Percentiles rank a stretch among this genome's conserved stretches.
Evolutionary conservation across 2,113 vertebrate species (phyloP).

Genomic region (Mirounga angustirostris): DNA sequence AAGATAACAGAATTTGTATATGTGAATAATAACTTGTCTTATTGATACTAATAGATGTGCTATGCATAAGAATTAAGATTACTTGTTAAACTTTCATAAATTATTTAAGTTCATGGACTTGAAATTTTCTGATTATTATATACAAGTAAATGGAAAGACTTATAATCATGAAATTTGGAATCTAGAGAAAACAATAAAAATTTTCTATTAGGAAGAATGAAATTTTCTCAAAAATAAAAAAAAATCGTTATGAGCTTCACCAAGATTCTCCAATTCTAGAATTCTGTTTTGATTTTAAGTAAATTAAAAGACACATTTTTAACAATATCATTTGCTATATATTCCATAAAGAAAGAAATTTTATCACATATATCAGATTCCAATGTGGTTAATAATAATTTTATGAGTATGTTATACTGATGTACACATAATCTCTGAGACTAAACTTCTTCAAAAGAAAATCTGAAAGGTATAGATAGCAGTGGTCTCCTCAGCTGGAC

Average conservation of each 20-base stretch:
- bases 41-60: neutral
- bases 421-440: neutral
- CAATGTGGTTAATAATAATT: neutral
- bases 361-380: neutral
- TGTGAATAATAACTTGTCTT: neutral
- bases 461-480: fast-evolving
- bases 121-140: neutral
- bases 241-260: neutral
- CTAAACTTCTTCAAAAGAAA: neutral
- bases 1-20: neutral
- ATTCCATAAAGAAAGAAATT: neutral
- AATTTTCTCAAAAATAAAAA: neutral
- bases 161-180: neutral
- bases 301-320: neutral
- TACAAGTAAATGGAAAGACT: neutral
- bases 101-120: neutral
- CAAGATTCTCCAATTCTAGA: neutral
- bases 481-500: neutral
- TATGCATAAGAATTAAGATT: neutral
- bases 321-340: neutral
- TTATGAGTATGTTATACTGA: too few species aligned
- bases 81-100: neutral
- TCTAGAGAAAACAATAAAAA: neutral
- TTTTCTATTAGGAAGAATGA: neutral
- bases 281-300: neutral